Conservation (phyloP, 1,140 invertebrate genomes). For the Scaptomyza pallida region DNA sequence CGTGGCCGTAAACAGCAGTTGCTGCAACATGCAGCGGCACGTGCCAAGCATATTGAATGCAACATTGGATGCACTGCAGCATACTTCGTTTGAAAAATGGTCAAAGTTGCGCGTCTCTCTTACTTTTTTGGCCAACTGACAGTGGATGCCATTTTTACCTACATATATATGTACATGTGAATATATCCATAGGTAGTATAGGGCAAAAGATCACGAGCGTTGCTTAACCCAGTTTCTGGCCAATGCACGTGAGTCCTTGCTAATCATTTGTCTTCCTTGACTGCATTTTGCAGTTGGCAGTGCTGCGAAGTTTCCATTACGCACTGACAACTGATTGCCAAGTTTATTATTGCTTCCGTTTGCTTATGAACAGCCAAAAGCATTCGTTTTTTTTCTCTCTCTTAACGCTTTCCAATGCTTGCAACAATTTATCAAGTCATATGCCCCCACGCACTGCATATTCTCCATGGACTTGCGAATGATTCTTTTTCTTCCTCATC, state of each 20-base stretch:
- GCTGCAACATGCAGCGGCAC: slow-evolving; percentile 22
- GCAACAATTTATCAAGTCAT: slow-evolving; percentile 44
- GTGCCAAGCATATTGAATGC: slow-evolving; percentile 51
- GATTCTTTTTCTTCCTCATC: slow-evolving; percentile 2
- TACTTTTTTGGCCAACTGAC: slow-evolving; percentile 29
- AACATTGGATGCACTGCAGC: slow-evolving; percentile 33
- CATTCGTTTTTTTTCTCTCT: neutral
- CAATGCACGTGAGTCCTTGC: slow-evolving; percentile 47
- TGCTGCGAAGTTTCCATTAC: slow-evolving; percentile 51
- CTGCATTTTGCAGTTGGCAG: slow-evolving; percentile 42
- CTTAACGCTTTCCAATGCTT: slow-evolving; percentile 10
- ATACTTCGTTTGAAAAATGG: slow-evolving; percentile 42
- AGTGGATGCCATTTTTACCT: slow-evolving; percentile 38
- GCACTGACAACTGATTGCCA: slow-evolving; percentile 59
- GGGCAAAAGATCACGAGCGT: slow-evolving; percentile 39
- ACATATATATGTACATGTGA: neutral
- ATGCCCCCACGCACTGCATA: slow-evolving; percentile 5
- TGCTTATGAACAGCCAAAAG: slow-evolving; percentile 51
- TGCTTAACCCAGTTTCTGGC: slow-evolving; percentile 52
- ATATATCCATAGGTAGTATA: slow-evolving; percentile 3
- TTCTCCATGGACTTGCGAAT: slow-evolving; percentile 15
- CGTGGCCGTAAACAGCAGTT: slow-evolving; percentile 43
- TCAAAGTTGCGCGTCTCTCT: slow-evolving; percentile 41
- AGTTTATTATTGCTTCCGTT: slow-evolving; percentile 58
- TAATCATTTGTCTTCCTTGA: slow-evolving; percentile 53